Evolutionary conservation across 2,113 vertebrate species (phyloP), one percentile per base, ranked within the genome.

Genomic region (Mystacornis crossleyi): DNA sequence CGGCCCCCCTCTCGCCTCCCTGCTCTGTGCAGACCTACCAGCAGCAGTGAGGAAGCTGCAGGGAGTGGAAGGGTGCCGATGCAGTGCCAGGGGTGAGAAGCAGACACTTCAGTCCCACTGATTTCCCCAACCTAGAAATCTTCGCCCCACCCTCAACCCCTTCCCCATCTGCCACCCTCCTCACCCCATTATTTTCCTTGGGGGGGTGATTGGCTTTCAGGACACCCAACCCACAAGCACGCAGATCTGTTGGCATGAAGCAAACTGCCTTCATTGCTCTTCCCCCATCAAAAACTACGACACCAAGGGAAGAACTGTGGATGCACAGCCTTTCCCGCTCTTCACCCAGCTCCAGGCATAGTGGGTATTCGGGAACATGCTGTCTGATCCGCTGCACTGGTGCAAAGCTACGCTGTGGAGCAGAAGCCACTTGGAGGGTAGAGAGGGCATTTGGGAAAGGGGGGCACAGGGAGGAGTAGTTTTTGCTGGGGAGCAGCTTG

Each of bases 1-100:
- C 89, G 82, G 80, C 45, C 94, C 96, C 92, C 61, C 67, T 82
- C 55, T 89, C 3, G 6, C 85, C 77, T 87, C 78, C 89, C 80
- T 14, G 11, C 69, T 87, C 82, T 33, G 87, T 94, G 93, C 83
- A 83, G 91, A 66, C 74, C 0, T 92, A 94, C 78, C 87, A 90
- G 88, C 81, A 82, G 89, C 86, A 55, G 67, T 17, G 73, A 96
- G 65, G 73, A 87, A 96, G 89, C 95, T 78, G 74, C 86, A 94
- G 90, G 86, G 70, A 93, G 61, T 25, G 71, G 75, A 94, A 72
- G 65, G 80, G 83, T 90, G 82, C 85, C 9, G 73, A 80, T 57
- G 73, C 80, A 5, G 85, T 88, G 91, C 62, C 7, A 13, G 75
- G 70, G 81, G 80, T 78, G 79, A 93, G 86, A 73, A 83, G 60